Base-by-base conservation (phyloP, 2,113 vertebrate genomes). In the Eurypyga helias region DNA sequence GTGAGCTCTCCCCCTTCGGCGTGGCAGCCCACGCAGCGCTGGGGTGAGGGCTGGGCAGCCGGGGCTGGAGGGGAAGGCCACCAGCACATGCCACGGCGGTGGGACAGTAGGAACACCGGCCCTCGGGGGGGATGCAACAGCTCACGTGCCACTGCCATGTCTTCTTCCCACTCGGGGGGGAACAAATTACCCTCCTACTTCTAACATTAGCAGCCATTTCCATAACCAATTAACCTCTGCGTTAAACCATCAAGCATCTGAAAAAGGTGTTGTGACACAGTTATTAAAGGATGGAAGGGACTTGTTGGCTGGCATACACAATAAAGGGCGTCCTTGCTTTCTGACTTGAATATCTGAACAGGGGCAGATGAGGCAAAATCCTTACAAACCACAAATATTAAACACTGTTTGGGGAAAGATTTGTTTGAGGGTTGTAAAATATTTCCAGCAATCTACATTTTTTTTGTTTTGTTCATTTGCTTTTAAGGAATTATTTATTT, bases 161-260 rank as follows among this genome's bases (percentile, higher is more conserved):
- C 79, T 81, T 73, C 82, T 24, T 58, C 92, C 67, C 0, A 45
- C 90, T 90, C 3, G 1, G 66, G 41, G 41, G 91, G 86, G 85
- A 94, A 92, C 83, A 87, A 93, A 91, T 96, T 92, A 88, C 82
- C 83, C 85, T 94, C 76, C 49, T 70, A 78, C 92, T 95, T 90
- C 88, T 90, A 93, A 92, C 95, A 96, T 96, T 90, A 96, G 94
- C 95, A 96, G 83, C 88, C 88, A 96, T 96, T 95, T 97, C 96
- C 93, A 95, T 93, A 96, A 96, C 95, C 93, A 96, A 94, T 96
- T 95, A 96, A 96, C 93, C 95, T 93, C 95, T 80, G 90, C 75
- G 7, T 95, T 96, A 80, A 46, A 86, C 95, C 95, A 93, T 97
- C 93, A 94, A 90, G 96, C 92, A 83, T 93, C 90, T 92, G 96